Evolutionary conservation across 2,888 invertebrate species (phyloP).

Genomic region (Chloroclysta siterata): DNA sequence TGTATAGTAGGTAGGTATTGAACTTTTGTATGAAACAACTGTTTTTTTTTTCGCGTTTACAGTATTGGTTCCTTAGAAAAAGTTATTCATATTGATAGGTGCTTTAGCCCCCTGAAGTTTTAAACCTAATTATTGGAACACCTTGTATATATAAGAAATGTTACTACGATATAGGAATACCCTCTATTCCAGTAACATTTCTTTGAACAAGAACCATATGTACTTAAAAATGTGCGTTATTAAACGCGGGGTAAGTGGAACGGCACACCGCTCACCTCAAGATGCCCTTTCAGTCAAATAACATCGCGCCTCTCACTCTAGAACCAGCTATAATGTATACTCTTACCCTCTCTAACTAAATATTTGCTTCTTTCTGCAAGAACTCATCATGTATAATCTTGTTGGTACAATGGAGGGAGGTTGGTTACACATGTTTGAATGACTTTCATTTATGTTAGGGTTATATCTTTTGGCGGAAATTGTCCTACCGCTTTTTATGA

Average conservation of each 20-base stretch:
- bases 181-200: conserved; percentile 5
- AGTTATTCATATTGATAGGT: too few species aligned
- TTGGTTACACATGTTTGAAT: conserved; percentile 30
- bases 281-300: conserved; percentile 54
- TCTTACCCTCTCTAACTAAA: conserved; percentile 38
- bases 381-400: conserved; percentile 51
- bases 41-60: too few species aligned
- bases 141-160: too few species aligned
- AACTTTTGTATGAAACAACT: too few species aligned
- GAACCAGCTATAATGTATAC: conserved; percentile 17
- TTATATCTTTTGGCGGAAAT: conserved; percentile 9
- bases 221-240: conserved; percentile 16
- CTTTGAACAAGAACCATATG: not conserved
- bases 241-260: conserved; percentile 16
- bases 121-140: too few species aligned
- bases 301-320: conserved; percentile 47
- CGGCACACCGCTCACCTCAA: conserved; percentile 48
- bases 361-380: conserved; percentile 50
- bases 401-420: conserved; percentile 45
- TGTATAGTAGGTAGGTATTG: too few species aligned
- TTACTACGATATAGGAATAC: too few species aligned
- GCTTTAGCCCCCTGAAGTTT: too few species aligned
- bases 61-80: too few species aligned
- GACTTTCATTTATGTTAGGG: conserved; percentile 26
- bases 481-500: conserved; percentile 5